phyloP scores from a whole-genome alignment of 2,113 vertebrate species.

The Ageneiosus marmoratus region DNA sequence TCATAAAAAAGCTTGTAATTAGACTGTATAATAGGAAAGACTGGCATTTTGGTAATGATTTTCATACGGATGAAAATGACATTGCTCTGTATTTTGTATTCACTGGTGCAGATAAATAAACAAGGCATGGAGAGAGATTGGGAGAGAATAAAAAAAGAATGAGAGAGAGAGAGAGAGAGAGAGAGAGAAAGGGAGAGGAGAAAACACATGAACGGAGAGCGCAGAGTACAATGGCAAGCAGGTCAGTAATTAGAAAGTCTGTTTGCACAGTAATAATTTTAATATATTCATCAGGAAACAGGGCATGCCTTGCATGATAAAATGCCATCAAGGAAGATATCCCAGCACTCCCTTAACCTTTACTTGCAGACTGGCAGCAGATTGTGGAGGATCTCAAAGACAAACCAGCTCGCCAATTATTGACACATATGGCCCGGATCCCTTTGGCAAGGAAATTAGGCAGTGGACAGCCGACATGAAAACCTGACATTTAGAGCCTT shows the following conservation, averaged over 20 bases:
- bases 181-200: slow-evolving; percentile 26
- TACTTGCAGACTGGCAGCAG: slow-evolving; percentile 71
- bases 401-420: slow-evolving; percentile 59
- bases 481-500: slow-evolving; percentile 50
- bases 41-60: slow-evolving; percentile 81
- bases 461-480: slow-evolving; percentile 46
- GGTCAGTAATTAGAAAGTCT: slow-evolving; percentile 88
- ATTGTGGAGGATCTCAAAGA: slow-evolving; percentile 67
- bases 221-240: slow-evolving; percentile 83
- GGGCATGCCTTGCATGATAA: slow-evolving; percentile 83
- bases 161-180: slow-evolving; percentile 13
- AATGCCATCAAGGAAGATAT: slow-evolving; percentile 80
- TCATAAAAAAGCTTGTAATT: slow-evolving; percentile 78
- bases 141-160: slow-evolving; percentile 24
- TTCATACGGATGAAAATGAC: slow-evolving; percentile 81
- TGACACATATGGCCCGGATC: slow-evolving; percentile 51
- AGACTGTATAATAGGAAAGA: slow-evolving; percentile 79
- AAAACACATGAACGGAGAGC: slow-evolving; percentile 69
- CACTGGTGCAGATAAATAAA: slow-evolving; percentile 83
- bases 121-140: slow-evolving; percentile 68
- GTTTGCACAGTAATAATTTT: slow-evolving; percentile 88
- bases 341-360: slow-evolving; percentile 75
- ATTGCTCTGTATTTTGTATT: slow-evolving; percentile 81
- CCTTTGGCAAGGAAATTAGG: slow-evolving; percentile 45
- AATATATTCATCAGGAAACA: slow-evolving; percentile 87